These are phyloP conservation scores for Brachionus sp. DNA, from an alignment of 1,140 invertebrate genomes.

Conservation along the genomic window DNA sequence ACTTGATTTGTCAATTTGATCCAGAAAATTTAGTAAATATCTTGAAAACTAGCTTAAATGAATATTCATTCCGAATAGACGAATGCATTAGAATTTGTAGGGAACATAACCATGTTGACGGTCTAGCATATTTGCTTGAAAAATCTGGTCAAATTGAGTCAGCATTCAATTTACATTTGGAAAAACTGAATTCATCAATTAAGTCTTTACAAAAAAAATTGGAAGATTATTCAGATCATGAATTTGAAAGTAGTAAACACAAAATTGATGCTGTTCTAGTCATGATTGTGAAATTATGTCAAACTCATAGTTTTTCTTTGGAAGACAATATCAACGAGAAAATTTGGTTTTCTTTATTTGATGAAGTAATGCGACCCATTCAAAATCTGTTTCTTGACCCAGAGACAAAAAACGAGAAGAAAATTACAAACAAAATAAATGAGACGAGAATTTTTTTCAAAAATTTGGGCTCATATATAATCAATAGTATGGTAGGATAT, in stretches of 20 bases:
- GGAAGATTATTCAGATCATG: not conserved
- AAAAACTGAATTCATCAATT: conserved; percentile 50
- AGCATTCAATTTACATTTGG: conserved; percentile 60
- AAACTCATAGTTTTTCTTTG: conserved; percentile 40
- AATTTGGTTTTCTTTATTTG: conserved; percentile 64
- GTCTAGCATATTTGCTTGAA: conserved; percentile 63
- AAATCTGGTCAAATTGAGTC: conserved; percentile 62
- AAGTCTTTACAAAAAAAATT: conserved; percentile 1
- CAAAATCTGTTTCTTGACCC: conserved; percentile 55
- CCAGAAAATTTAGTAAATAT: conserved; percentile 60
- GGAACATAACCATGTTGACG: conserved; percentile 60
- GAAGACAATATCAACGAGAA: conserved; percentile 49
- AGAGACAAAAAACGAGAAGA: conserved; percentile 51
- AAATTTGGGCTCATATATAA: conserved; percentile 62
- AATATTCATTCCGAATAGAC: conserved; percentile 52
- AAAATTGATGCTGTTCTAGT: conserved; percentile 15
- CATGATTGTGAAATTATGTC: conserved; percentile 10
- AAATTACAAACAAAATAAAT: conserved; percentile 47
- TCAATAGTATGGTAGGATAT: conserved; percentile 66
- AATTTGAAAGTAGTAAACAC: not conserved
- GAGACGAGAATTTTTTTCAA: conserved; percentile 51
- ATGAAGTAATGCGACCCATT: conserved; percentile 61
- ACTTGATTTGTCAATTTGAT: conserved; percentile 68
- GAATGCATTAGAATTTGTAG: conserved; percentile 54
- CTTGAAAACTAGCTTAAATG: conserved; percentile 48